Evolutionary conservation across 2,113 vertebrate genomes (phyloP).

Genomic region (Stegastes partitus): DNA sequence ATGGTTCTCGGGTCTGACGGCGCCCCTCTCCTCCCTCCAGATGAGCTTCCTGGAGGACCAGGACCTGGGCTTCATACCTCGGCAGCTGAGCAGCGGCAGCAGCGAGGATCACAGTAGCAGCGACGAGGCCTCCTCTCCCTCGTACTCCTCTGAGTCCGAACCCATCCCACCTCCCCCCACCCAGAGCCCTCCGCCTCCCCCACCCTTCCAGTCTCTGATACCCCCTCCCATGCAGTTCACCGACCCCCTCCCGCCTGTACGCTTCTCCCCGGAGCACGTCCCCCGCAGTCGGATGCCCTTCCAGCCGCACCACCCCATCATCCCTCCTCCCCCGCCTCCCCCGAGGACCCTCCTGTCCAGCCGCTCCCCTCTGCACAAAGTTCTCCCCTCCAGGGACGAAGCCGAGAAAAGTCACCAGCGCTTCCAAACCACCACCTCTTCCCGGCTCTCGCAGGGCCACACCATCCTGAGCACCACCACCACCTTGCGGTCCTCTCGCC

Average conservation of each 20-base stretch:
- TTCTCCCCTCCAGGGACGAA: slow-evolving; percentile 66
- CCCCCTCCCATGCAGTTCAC: slow-evolving; percentile 89
- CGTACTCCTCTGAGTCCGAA: slow-evolving; percentile 93
- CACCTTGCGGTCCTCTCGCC: slow-evolving; percentile 59
- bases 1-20: background rate
- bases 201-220: slow-evolving; percentile 83
- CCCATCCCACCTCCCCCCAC: slow-evolving; percentile 91
- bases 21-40: slow-evolving; percentile 74
- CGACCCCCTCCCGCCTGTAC: slow-evolving; percentile 82
- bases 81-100: slow-evolving; percentile 90
- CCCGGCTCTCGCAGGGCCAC: slow-evolving; percentile 39
- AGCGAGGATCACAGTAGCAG: slow-evolving; percentile 94
- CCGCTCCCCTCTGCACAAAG: slow-evolving; percentile 75
- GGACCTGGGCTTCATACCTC: slow-evolving; percentile 85
- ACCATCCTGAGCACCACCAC: slow-evolving; percentile 58
- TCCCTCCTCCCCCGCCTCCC: slow-evolving; percentile 85
- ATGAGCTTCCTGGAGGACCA: slow-evolving; percentile 98
- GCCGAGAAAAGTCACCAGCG: slow-evolving; percentile 49
- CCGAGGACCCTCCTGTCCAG: slow-evolving; percentile 73
- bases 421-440: slow-evolving; percentile 46
- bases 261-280: slow-evolving; percentile 78
- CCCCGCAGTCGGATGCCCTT: slow-evolving; percentile 85
- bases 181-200: slow-evolving; percentile 88
- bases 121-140: slow-evolving; percentile 93
- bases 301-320: slow-evolving; percentile 86